Evolutionary conservation across 2,888 invertebrate species (phyloP).

Genomic region (Acleris sparsana): DNA sequence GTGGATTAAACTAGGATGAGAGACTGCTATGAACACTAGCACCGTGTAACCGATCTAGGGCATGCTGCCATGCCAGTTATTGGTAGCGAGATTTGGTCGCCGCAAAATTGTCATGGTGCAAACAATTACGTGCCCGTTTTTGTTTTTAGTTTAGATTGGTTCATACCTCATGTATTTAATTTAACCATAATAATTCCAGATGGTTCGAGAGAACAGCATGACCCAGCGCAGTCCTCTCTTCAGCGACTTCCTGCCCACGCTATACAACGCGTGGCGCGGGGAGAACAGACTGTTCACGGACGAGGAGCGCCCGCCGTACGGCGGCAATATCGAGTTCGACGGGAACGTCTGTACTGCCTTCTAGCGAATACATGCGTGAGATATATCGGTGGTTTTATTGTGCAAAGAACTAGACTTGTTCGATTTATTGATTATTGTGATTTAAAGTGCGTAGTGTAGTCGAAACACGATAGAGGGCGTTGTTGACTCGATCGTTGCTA

Average conservation of each 20-base stretch:
- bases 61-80: too few relatives aligned
- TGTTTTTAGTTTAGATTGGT: too few relatives aligned
- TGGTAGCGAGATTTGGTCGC: too few relatives aligned
- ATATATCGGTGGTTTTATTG: background rate
- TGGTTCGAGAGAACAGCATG: constrained; percentile 65
- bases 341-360: constrained; percentile 75
- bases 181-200: constrained; percentile 52
- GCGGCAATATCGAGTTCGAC: constrained; percentile 69
- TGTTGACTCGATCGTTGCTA: background rate
- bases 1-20: too few relatives aligned
- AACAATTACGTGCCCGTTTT: too few relatives aligned
- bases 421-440: too few relatives aligned
- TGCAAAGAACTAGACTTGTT: background rate
- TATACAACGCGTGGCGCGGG: constrained; percentile 70
- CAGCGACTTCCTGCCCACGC: constrained; percentile 75
- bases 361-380: constrained; percentile 46
- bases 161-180: too few relatives aligned
- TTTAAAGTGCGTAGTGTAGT: too few relatives aligned
- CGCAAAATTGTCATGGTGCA: too few relatives aligned
- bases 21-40: too few relatives aligned
- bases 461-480: too few relatives aligned
- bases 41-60: too few relatives aligned
- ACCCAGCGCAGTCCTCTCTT: constrained; percentile 67
- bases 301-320: constrained; percentile 49
- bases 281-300: constrained; percentile 50